These are phyloP conservation scores for Rhabdophis nuchalis DNA, from an alignment of 2,797 vertebrate species.

Conservation along the genomic window DNA sequence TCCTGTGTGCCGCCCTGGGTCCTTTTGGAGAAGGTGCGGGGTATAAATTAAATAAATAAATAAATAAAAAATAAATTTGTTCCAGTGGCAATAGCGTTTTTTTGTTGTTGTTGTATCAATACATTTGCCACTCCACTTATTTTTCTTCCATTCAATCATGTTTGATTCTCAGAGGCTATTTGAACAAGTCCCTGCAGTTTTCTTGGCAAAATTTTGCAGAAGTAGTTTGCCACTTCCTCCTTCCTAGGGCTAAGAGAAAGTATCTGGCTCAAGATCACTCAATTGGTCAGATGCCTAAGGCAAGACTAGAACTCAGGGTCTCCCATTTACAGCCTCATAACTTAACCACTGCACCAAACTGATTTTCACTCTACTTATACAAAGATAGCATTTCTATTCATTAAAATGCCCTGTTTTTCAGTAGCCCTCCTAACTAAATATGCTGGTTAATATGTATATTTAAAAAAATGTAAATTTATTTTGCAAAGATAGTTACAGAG, in stretches of 20 bases:
- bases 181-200: no score
- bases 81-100: background rate
- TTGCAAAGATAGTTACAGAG: background rate
- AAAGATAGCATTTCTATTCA: background rate
- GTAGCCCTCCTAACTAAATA: background rate
- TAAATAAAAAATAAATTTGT: no score
- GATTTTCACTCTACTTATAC: background rate
- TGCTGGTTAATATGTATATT: background rate
- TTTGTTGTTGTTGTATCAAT: background rate
- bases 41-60: no score
- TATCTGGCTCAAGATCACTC: background rate
- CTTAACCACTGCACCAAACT: background rate
- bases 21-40: no score
- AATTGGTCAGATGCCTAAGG: background rate
- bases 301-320: background rate
- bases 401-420: background rate
- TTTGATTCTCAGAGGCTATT: background rate
- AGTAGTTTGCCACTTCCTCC: background rate
- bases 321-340: background rate
- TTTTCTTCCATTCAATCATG: background rate
- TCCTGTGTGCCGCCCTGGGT: no score
- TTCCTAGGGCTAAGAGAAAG: background rate
- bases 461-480: background rate
- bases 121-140: background rate
- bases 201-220: background rate